Evolutionary conservation across 2,888 invertebrate species (phyloP).

Genomic region (Hypomecis punctinalis): DNA sequence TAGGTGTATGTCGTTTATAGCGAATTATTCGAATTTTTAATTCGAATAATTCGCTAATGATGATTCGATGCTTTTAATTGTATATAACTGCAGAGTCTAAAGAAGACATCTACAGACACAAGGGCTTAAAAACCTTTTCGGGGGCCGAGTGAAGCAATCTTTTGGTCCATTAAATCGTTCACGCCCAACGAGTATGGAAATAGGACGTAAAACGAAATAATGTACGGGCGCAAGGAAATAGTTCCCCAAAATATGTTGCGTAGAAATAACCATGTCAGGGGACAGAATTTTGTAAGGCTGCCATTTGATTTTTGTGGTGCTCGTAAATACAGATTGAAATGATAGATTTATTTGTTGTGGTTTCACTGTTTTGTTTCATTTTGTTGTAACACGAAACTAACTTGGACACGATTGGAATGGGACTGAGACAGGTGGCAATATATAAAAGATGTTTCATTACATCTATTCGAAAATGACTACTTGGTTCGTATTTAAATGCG

Average conservation of each 20-base stretch:
- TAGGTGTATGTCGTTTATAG: no score
- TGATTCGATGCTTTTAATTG: no score
- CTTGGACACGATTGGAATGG: no score
- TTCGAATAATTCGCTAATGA: no score
- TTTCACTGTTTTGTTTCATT: slow-evolving; percentile 1
- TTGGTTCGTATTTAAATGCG: no score
- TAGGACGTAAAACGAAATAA: slow-evolving; percentile 82
- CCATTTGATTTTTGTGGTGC: slow-evolving; percentile 47
- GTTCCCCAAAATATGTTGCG: slow-evolving; percentile 71
- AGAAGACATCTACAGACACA: slow-evolving; percentile 36
- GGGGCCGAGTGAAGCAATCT: slow-evolving; percentile 78
- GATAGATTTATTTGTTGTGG: slow-evolving; percentile 8
- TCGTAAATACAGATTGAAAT: slow-evolving; percentile 23
- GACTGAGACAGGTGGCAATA: neutral
- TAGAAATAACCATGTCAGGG: slow-evolving; percentile 41
- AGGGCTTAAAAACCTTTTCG: slow-evolving; percentile 68
- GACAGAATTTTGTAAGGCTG: slow-evolving; percentile 35
- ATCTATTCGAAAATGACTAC: no score
- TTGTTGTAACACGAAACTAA: no score
- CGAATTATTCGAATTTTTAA: no score
- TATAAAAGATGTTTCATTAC: no score
- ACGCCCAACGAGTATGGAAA: slow-evolving; percentile 83
- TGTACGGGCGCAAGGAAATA: slow-evolving; percentile 67
- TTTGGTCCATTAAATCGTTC: slow-evolving; percentile 82
- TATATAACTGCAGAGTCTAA: slow-evolving; percentile 27